Base-by-base conservation (phyloP, 2,888 invertebrate species). In the Lycia hirtaria region DNA sequence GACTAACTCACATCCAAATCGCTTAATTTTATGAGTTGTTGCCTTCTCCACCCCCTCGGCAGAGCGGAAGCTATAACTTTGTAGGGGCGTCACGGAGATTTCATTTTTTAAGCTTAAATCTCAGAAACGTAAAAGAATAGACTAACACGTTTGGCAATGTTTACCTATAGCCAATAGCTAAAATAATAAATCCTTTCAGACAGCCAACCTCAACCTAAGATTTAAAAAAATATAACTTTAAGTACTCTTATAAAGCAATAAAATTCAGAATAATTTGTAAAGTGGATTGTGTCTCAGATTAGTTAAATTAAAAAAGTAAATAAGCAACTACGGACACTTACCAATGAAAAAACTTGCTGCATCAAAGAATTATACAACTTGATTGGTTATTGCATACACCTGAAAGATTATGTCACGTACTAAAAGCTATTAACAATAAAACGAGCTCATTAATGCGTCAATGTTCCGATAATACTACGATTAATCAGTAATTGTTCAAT, bases 1-100 rank as follows among this genome's bases (percentile, higher is more conserved):
- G 87, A 92, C 92, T 92, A 92, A 91, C 92, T 89, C 88, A 83
- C 90, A 90, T 89, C 91, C 90, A 90, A 92, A 92, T 92, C 92
- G 92, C 92, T 92, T 92, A 91, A 92, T 92, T 92, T 92, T 92
- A 92, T 92, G 92, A 92, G 92, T 92, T 92, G 92, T 91, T 92
- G 92, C 91, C 91, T 91, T 89, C 92, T 90, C 92, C 92, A 91
- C 92, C 92, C 91, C 91, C 89, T 87, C 86, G 69, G 71, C 70
- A 71, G 69, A 68, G 58, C 68, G 71, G 54, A 58, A 67, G 81
- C 60, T 63, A 76, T 87, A 78, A 82, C 87, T 76, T 91, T 87
- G 76, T 58, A 63, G 26, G 19, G 65, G 62, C 79, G 85, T 7
- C 3, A 9, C 26, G 4, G 7, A 41, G 15, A 14, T 41, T 37